Percentiles rank a stretch among this genome's conserved stretches.
These are phyloP conservation scores for Hypsopygia costalis DNA, from an alignment of 2,888 invertebrate genomes.

Conservation along the genomic window DNA sequence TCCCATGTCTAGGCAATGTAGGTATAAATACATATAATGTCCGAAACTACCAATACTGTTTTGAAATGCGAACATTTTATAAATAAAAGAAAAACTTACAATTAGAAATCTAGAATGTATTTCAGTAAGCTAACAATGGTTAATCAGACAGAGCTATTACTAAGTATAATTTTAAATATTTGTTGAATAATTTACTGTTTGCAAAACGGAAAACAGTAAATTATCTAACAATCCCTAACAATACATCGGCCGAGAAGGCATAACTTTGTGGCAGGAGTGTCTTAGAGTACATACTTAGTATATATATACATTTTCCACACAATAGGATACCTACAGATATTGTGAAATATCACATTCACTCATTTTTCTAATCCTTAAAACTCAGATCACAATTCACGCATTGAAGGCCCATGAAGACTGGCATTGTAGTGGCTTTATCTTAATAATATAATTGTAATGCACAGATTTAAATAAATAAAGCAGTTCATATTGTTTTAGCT, in stretches of 20 bases:
- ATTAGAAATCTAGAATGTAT: slow-evolving; percentile 26
- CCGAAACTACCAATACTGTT: slow-evolving; percentile 26
- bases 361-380: background rate
- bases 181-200: slow-evolving; percentile 25
- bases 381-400: background rate
- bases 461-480: no score
- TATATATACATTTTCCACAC: no score
- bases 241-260: slow-evolving; percentile 26
- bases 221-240: slow-evolving; percentile 27
- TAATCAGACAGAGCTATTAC: slow-evolving; percentile 29
- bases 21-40: slow-evolving; percentile 7
- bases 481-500: no score
- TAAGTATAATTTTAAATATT: slow-evolving; percentile 27
- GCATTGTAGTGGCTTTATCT: background rate
- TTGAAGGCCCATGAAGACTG: background rate
- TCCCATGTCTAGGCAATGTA: slow-evolving; percentile 13
- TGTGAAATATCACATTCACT: background rate
- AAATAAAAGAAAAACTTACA: slow-evolving; percentile 36
- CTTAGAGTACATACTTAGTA: no score
- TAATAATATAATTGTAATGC: no score
- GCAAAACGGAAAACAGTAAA: slow-evolving; percentile 25
- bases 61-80: slow-evolving; percentile 32
- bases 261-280: slow-evolving; percentile 19
- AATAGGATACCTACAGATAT: no score
- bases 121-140: slow-evolving; percentile 32